Percentiles rank a stretch among this genome's conserved stretches.
Conservation (phyloP, 2,888 invertebrate genomes). For the Himalopsyche kuldschensis region DNA sequence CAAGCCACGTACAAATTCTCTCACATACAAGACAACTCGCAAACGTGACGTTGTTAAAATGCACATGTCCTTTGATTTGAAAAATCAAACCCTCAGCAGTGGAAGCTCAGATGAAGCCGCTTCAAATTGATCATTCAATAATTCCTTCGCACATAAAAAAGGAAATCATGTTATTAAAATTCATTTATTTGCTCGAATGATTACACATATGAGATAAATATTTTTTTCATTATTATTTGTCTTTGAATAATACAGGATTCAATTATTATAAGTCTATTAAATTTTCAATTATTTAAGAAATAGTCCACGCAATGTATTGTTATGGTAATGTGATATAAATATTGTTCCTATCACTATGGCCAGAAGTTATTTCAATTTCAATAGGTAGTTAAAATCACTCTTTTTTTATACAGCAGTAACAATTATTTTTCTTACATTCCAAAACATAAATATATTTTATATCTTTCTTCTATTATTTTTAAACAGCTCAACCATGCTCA, state of each 20-base stretch:
- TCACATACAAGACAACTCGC: slow-evolving; percentile 63
- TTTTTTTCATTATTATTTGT: too few relatives aligned
- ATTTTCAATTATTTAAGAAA: too few relatives aligned
- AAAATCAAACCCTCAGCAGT: slow-evolving; percentile 40
- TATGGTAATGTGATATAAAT: not conserved
- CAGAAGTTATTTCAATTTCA: not conserved
- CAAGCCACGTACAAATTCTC: slow-evolving; percentile 72
- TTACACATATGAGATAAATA: too few relatives aligned
- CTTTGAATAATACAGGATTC: too few relatives aligned
- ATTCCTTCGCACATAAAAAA: not conserved
- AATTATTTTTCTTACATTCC: too few relatives aligned
- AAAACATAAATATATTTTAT: too few relatives aligned
- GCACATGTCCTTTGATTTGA: slow-evolving; percentile 71
- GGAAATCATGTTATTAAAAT: too few relatives aligned
- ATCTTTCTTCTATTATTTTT: not conserved
- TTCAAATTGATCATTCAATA: slow-evolving; percentile 7
- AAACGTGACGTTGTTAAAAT: slow-evolving; percentile 73
- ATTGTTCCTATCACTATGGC: not conserved
- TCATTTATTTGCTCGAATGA: too few relatives aligned
- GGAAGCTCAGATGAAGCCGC: slow-evolving; percentile 27
- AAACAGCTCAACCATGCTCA: not conserved
- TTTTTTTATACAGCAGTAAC: too few relatives aligned
- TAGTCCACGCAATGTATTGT: not conserved
- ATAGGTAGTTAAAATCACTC: too few relatives aligned
- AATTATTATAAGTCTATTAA: too few relatives aligned